Percentiles rank a stretch among this genome's conserved stretches.
phyloP scores from a whole-genome alignment of 2,797 vertebrate genomes.

The Protonibea diacanthus region DNA sequence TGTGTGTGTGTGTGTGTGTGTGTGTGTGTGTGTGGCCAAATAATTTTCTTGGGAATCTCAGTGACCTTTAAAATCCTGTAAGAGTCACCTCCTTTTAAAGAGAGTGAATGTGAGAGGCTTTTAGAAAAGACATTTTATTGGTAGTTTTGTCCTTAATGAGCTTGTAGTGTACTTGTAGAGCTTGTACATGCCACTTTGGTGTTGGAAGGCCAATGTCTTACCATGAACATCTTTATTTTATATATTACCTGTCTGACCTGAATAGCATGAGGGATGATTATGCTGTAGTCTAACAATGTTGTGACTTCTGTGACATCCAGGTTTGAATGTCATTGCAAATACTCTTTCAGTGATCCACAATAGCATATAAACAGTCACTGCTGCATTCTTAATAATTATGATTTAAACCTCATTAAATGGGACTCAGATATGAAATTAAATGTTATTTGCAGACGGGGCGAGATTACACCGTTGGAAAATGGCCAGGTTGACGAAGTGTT shows the following conservation, averaged over 20 bases:
- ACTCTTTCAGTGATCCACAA: background rate
- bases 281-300: background rate
- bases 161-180: conserved; percentile 14
- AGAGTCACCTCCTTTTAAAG: conserved; percentile 40
- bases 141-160: conserved; percentile 43
- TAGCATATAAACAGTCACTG: conserved; percentile 15
- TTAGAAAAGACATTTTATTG: conserved; percentile 43
- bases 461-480: conserved; percentile 38
- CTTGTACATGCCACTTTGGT: conserved; percentile 23
- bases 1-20: background rate
- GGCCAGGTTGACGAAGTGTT: background rate
- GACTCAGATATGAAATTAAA: conserved; percentile 35
- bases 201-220: conserved; percentile 23
- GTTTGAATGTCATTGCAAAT: background rate
- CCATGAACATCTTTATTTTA: conserved; percentile 26
- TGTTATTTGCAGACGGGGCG: conserved; percentile 33
- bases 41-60: conserved; percentile 58
- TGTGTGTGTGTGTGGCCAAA: conserved; percentile 23
- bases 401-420: conserved; percentile 40
- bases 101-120: conserved; percentile 40
- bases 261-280: background rate
- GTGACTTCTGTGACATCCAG: background rate
- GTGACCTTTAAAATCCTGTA: conserved; percentile 76
- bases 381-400: conserved; percentile 18
- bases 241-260: conserved; percentile 18